Base-by-base conservation (phyloP, 2,797 vertebrate genomes). In the Platyrinchus mystaceus region DNA sequence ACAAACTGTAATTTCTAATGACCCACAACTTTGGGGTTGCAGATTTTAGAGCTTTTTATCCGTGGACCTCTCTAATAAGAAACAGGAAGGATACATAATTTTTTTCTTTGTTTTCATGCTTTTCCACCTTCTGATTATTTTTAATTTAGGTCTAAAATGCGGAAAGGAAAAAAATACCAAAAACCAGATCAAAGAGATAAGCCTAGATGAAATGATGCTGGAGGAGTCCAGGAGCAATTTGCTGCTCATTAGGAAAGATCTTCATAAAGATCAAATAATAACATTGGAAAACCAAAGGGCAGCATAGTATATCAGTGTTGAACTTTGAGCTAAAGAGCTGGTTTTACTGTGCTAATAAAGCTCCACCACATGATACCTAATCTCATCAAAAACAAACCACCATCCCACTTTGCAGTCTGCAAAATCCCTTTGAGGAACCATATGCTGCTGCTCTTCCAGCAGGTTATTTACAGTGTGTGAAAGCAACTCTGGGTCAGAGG, bases 31-130 rank as follows among this genome's bases (percentile, higher is more conserved):
- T 76, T 12, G 13, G n/a, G 10, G 9, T 21, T 83, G 30, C 7
- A 52, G 34, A 28, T 69, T 82, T 76, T 49, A 87, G 27, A 89
- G n/a, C 3, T 66, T 52, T 12, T 49, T 64, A 60, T 75, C 39
- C 4, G 15, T 46, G 15, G 7, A 52, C 12, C 1, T 87, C 10
- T 70, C n/a, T 77, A 70, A 28, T 34, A 63, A 39, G 12, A 69
- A 55, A 20, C 14, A 41, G 5, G 3, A 0, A 14, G 2, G 1
- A 36, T 20, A 19, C 10, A 43, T 2, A 36, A 4, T 4, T 30
- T 30, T 60, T 30, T 58, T n/a, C 7, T 52, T 59, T 68, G 24
- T 69, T 88, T 74, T 68, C 44, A 12, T 49, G 8, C 10, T 73
- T 87, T 63, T 41, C 4, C 2, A 37, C 2, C 11, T 62, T n/a